Evolutionary conservation across 2,797 vertebrate genomes (phyloP).

Genomic region (Poeciliopsis infans): DNA sequence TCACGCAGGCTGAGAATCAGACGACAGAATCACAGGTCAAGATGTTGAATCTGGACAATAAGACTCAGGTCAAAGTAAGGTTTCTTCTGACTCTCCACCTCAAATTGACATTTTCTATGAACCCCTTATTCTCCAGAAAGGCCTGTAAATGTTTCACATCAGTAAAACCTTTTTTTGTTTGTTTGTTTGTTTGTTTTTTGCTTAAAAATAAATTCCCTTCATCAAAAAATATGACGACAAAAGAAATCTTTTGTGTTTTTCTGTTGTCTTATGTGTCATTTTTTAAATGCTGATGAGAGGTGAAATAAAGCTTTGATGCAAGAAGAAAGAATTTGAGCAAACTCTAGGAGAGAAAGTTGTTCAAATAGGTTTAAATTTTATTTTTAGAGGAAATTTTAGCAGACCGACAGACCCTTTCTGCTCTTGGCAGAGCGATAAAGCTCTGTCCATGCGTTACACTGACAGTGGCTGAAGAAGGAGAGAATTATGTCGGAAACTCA

Average conservation of each 20-base stretch:
- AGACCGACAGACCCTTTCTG: constrained; percentile 57
- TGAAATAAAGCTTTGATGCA: constrained; percentile 27
- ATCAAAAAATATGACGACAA: background rate
- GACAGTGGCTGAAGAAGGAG: constrained; percentile 57
- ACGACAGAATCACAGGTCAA: background rate
- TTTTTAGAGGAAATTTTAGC: constrained; percentile 49
- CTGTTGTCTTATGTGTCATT: constrained; percentile 1
- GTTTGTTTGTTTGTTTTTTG: background rate
- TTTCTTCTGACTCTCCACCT: background rate
- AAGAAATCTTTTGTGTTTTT: constrained; percentile 19
- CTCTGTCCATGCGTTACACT: constrained; percentile 33
- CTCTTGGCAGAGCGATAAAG: constrained; percentile 61
- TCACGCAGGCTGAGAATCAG: background rate
- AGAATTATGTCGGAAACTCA: constrained; percentile 53
- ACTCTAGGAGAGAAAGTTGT: constrained; percentile 42
- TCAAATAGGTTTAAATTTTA: constrained; percentile 23
- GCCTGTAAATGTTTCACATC: background rate
- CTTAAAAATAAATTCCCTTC: background rate
- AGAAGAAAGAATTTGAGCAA: constrained; percentile 49
- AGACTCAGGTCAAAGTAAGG: background rate
- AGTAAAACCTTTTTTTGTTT: background rate
- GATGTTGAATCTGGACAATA: no score
- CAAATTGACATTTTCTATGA: background rate
- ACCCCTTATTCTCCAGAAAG: background rate
- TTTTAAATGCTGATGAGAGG: constrained; percentile 12